Evolutionary conservation across 2,888 invertebrate genomes (phyloP), one percentile per base, ranked within the genome.

Genomic region (Clistopyga incitator): DNA sequence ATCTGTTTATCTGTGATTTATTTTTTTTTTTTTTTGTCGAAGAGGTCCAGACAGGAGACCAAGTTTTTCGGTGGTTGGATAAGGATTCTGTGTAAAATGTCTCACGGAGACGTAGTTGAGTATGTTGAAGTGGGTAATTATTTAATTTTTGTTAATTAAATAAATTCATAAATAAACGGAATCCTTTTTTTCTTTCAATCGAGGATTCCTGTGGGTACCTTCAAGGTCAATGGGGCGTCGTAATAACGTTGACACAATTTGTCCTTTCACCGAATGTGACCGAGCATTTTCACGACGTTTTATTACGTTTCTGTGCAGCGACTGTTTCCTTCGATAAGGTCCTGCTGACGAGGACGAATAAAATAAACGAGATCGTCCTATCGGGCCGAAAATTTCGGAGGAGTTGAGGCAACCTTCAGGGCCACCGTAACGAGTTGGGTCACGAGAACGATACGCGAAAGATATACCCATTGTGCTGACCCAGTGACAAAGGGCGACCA

Each of bases 381-480:
- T 38, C 56, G 20, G 29, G 38, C 18, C 15, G 15, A 18, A 54
- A 42, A 42, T 56, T 20, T 52, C 38, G 15, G 20, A 18, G 15
- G 18, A 34, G 13, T 38, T 18, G 15, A 25, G 52, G 52, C 18
- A 64, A 65, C 25, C 29, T 23, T 15, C 13, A 6, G 64, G 23
- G 10, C 38, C 18, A 56, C 56, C n/a, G 34, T 76, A 76, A 76
- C 42, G 68, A 59, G 29, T 10, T 20, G 29, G 47, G 78, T 78
- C 78, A 78, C 70, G 78, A n/a, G 38, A 78, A 78, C 47, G 59
- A 78, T 61, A 59, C n/a, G 34, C 38, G 52, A 61, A n/a, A 23
- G 47, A 72, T 71, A 71, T 45, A 64, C 50, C 29, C 65, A 29
- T 64, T 45, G 25, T 71, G 54, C 18, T 61, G 64, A 38, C 20